Percentiles rank a stretch among this genome's conserved stretches.
Conservation (phyloP, 2,888 invertebrate species). For the Hypselothyrea guttata region DNA sequence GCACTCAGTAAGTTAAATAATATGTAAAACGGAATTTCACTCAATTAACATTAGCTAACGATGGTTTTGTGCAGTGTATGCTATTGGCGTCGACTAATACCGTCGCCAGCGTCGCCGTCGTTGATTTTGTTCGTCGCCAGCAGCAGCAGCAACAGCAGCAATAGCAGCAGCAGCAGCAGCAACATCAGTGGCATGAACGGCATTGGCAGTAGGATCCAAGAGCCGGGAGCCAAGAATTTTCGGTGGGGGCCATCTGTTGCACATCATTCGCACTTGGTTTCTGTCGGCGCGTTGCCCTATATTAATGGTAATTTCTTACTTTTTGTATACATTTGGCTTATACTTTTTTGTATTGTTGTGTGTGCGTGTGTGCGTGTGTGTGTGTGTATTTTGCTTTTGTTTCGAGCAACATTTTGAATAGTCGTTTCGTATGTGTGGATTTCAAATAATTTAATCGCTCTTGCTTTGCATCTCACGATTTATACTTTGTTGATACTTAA, state of each 20-base stretch:
- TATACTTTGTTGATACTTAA: constrained; percentile 77
- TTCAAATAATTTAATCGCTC: constrained; percentile 68
- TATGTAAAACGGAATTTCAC: too few species aligned
- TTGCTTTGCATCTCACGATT: constrained; percentile 65
- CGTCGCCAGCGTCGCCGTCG: constrained; percentile 35
- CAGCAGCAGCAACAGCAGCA: constrained; percentile 13
- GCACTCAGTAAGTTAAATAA: too few species aligned
- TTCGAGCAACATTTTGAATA: constrained; percentile 47
- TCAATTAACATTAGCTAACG: too few species aligned
- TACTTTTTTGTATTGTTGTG: constrained; percentile 18
- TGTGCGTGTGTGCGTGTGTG: constrained; percentile 28
- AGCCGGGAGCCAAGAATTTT: constrained; percentile 45
- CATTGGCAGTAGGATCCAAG: constrained; percentile 16
- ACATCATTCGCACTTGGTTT: constrained; percentile 79
- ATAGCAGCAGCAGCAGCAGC: constrained; percentile 7
- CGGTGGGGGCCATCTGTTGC: constrained; percentile 77
- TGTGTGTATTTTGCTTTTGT: constrained; percentile 57
- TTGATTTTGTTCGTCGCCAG: constrained; percentile 25
- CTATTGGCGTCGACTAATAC: constrained; percentile 44
- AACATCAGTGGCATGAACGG: constrained; percentile 15
- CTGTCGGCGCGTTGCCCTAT: constrained; percentile 76
- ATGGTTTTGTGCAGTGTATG: constrained; percentile 33
- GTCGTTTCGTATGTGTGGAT: constrained; percentile 48
- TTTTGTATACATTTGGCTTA: constrained; percentile 53
- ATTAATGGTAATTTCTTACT: constrained; percentile 78